Percentiles rank a stretch among this genome's conserved stretches.
phyloP scores from a whole-genome alignment of 2,888 invertebrate species.

The Drosophila rubida region DNA sequence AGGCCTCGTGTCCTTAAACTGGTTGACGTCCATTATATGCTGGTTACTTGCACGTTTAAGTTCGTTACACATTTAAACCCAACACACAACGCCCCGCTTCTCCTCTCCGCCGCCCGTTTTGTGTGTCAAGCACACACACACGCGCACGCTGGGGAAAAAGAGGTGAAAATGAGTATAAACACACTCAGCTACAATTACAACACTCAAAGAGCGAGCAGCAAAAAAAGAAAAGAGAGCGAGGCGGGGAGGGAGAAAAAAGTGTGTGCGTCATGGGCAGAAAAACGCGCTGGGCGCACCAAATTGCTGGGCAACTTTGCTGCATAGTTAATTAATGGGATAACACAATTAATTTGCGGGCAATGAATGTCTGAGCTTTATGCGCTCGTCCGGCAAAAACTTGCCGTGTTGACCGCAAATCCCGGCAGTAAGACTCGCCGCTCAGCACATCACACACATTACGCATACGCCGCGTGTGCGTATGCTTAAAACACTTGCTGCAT shows the following conservation, averaged over 20 bases:
- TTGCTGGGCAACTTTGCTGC: slow-evolving; percentile 78
- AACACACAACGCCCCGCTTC: slow-evolving; percentile 48
- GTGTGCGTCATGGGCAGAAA: slow-evolving; percentile 43
- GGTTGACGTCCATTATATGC: slow-evolving; percentile 70
- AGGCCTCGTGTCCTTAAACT: slow-evolving; percentile 71
- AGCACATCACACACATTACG: too few relatives aligned
- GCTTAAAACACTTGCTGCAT: too few relatives aligned
- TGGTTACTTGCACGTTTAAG: slow-evolving; percentile 80
- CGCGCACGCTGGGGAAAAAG: slow-evolving; percentile 42
- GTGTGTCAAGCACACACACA: slow-evolving; percentile 73
- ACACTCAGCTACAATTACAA: slow-evolving; percentile 73
- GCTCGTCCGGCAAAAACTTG: too few relatives aligned
- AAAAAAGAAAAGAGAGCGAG: slow-evolving; percentile 2
- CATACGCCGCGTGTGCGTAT: too few relatives aligned
- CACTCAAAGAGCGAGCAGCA: slow-evolving; percentile 46
- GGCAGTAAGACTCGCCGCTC: too few relatives aligned
- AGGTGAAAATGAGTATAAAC: slow-evolving; percentile 79
- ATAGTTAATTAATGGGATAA: slow-evolving; percentile 83
- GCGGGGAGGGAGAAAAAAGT: slow-evolving; percentile 14
- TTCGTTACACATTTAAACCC: slow-evolving; percentile 74
- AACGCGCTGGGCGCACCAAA: slow-evolving; percentile 64
- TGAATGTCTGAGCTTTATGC: slow-evolving; percentile 83
- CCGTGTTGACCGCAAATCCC: too few relatives aligned
- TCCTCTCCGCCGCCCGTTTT: slow-evolving; percentile 61
- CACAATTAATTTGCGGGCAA: slow-evolving; percentile 83